These are phyloP conservation scores for Schizotus pectinicornis DNA, from an alignment of 2,888 invertebrate genomes.

Conservation along the genomic window DNA sequence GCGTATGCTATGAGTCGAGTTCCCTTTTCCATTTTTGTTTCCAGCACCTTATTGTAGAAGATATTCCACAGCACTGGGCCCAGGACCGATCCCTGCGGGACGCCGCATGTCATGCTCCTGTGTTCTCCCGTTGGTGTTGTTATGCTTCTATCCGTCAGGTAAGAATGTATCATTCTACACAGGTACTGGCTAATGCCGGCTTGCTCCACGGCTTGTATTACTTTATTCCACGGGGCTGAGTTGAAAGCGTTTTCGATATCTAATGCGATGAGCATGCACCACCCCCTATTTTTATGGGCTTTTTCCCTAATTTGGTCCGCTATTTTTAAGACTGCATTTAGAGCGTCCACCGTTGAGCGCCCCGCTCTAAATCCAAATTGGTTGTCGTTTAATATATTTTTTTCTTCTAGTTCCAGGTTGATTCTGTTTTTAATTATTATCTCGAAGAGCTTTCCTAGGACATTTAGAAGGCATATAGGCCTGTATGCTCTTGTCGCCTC, in stretches of 20 bases:
- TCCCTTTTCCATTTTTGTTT: constrained; percentile 17
- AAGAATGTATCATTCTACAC: too few relatives aligned
- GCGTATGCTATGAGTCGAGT: constrained; percentile 36
- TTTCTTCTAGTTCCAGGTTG: neutral
- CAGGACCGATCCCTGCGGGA: too few relatives aligned
- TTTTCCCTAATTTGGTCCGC: neutral
- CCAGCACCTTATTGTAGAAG: too few relatives aligned
- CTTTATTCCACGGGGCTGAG: neutral
- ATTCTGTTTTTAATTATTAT: neutral
- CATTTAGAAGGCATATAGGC: too few relatives aligned
- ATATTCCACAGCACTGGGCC: too few relatives aligned
- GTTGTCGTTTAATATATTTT: neutral
- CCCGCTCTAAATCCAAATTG: constrained; percentile 1
- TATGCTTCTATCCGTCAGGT: too few relatives aligned
- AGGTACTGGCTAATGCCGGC: constrained; percentile 1
- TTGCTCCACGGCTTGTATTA: neutral
- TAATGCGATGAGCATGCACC: neutral
- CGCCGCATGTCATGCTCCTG: too few relatives aligned
- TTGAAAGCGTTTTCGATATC: too few relatives aligned
- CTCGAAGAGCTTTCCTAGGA: too few relatives aligned
- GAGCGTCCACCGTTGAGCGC: neutral
- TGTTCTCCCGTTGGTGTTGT: too few relatives aligned
- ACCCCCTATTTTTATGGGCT: neutral
- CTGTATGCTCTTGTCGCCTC: too few relatives aligned
- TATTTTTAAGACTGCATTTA: neutral